Evolutionary conservation across 2,797 vertebrate genomes (phyloP).

Genomic region (Apogon talboti): DNA sequence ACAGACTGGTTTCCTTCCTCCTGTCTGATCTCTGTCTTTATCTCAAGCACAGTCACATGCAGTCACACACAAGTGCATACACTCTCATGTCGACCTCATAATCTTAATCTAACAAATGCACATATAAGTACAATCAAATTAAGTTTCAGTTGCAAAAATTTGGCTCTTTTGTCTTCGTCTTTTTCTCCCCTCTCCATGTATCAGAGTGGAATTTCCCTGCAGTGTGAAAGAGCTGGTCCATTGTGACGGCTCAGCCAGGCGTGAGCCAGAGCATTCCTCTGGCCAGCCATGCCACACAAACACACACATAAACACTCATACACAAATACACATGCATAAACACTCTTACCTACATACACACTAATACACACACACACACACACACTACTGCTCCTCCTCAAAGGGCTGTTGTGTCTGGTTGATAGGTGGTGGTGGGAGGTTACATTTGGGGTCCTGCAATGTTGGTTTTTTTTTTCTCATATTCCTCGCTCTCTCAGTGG

Average conservation of each 20-base stretch:
- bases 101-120: constrained; percentile 6
- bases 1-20: constrained; percentile 67
- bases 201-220: constrained; percentile 85
- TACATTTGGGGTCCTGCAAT: constrained; percentile 31
- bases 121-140: constrained; percentile 13
- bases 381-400: constrained; percentile 65
- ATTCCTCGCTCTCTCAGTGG: constrained; percentile 9
- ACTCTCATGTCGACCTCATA: neutral
- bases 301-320: constrained; percentile 69
- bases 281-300: constrained; percentile 81
- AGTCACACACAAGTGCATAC: constrained; percentile 10
- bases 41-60: constrained; percentile 17
- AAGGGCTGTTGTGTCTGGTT: constrained; percentile 68
- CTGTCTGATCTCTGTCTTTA: constrained; percentile 44
- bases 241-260: constrained; percentile 86
- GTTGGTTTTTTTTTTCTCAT: constrained; percentile 40
- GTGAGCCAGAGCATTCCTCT: constrained; percentile 82
- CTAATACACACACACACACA: constrained; percentile 58
- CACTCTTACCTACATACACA: constrained; percentile 60
- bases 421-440: constrained; percentile 26
- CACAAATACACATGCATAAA: constrained; percentile 59
- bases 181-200: constrained; percentile 64
- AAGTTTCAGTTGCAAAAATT: constrained; percentile 67
- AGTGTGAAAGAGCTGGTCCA: constrained; percentile 84
- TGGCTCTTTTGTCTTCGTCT: constrained; percentile 55